Conservation (phyloP, 2,797 vertebrate species). For the Betta splendens region DNA sequence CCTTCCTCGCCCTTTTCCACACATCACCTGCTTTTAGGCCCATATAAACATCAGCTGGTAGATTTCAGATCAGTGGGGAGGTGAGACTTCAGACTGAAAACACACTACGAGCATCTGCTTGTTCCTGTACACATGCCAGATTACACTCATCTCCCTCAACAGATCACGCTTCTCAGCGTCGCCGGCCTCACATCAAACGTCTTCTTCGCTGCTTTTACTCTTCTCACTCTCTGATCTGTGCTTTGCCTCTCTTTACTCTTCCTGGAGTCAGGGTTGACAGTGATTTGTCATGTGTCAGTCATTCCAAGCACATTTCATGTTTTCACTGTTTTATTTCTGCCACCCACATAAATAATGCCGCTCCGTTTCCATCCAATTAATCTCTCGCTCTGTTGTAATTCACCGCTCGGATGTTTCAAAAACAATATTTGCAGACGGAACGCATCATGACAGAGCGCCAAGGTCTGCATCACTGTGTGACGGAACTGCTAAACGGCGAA, state of each 20-base stretch:
- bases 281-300: slow-evolving; percentile 52
- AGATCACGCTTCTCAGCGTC: slow-evolving; percentile 23
- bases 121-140: slow-evolving; percentile 40
- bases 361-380: slow-evolving; percentile 49
- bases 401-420: slow-evolving; percentile 17
- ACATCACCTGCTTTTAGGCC: slow-evolving; percentile 14
- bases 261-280: slow-evolving; percentile 17
- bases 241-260: slow-evolving; percentile 5
- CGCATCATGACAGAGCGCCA: slow-evolving; percentile 5
- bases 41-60: slow-evolving; percentile 37
- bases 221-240: slow-evolving; percentile 8
- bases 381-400: slow-evolving; percentile 26
- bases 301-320: slow-evolving; percentile 40
- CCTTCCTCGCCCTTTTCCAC: background rate
- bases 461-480: slow-evolving; percentile 9
- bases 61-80: slow-evolving; percentile 37
- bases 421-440: slow-evolving; percentile 15
- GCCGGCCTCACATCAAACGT: slow-evolving; percentile 14
- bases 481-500: background rate
- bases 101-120: slow-evolving; percentile 39
- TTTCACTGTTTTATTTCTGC: background rate
- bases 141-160: slow-evolving; percentile 36
- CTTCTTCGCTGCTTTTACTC: slow-evolving; percentile 18
- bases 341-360: slow-evolving; percentile 32
- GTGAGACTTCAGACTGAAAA: slow-evolving; percentile 41